phyloP scores from a whole-genome alignment of 2,888 invertebrate species.

The Ennomos erosarius region DNA sequence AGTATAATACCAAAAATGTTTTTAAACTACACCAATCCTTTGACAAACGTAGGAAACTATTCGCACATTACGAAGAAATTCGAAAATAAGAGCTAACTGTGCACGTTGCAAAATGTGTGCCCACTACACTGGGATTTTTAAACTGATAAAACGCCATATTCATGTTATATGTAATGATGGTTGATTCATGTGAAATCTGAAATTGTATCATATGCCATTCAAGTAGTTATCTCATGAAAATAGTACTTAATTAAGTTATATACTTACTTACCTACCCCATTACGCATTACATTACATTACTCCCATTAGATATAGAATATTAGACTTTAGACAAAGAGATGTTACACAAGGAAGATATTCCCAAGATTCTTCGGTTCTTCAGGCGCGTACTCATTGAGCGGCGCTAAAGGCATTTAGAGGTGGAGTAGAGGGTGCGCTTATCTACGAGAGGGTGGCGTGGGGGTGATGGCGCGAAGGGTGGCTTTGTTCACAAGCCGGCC shows the following conservation, averaged over 20 bases:
- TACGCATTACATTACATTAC: constrained; percentile 48
- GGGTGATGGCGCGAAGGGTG: constrained; percentile 47
- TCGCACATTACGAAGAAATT: constrained; percentile 41
- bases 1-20: constrained; percentile 57
- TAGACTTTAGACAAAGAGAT: constrained; percentile 47
- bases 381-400: constrained; percentile 60
- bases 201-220: too few species aligned
- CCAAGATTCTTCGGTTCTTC: constrained; percentile 59
- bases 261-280: too few species aligned
- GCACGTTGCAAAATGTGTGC: constrained; percentile 24
- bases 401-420: constrained; percentile 69
- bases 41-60: constrained; percentile 43
- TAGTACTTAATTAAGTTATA: too few species aligned
- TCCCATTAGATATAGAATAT: constrained; percentile 36
- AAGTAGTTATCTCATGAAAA: too few species aligned
- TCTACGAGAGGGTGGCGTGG: constrained; percentile 55
- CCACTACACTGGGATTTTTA: neutral
- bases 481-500: constrained; percentile 64
- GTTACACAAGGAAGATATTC: constrained; percentile 59
- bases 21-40: constrained; percentile 48
- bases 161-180: neutral
- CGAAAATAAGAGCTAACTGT: constrained; percentile 25
- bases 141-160: neutral
- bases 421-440: constrained; percentile 68
- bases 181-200: neutral